Conservation (phyloP, 2,797 vertebrate genomes). For the Discoglossus pictus region DNA sequence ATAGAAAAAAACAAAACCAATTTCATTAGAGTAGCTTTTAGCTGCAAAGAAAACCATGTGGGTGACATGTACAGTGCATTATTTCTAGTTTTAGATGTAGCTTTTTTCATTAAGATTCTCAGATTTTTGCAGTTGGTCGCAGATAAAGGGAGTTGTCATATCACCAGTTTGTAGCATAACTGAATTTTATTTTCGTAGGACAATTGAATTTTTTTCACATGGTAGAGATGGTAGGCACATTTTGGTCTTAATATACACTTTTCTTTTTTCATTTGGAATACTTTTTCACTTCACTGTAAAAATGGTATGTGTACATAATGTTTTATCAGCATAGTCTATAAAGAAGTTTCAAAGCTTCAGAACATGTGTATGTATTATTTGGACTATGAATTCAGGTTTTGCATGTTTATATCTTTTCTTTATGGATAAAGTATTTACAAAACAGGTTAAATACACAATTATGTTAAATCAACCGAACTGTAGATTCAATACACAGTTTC, state of each 20-base stretch:
- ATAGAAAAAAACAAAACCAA: slow-evolving; percentile 71
- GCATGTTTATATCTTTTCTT: slow-evolving; percentile 99
- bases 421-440: slow-evolving; percentile 92
- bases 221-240: slow-evolving; percentile 75
- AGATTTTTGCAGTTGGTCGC: slow-evolving; percentile 92
- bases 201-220: slow-evolving; percentile 63
- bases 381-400: slow-evolving; percentile 93
- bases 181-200: slow-evolving; percentile 80
- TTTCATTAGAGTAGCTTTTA: slow-evolving; percentile 80
- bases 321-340: slow-evolving; percentile 93
- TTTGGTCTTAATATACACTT: slow-evolving; percentile 95
- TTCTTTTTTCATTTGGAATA: slow-evolving; percentile 81
- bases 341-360: slow-evolving; percentile 90
- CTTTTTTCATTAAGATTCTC: slow-evolving; percentile 86
- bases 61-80: slow-evolving; percentile 86
- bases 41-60: slow-evolving; percentile 75
- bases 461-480: slow-evolving; percentile 87
- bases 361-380: slow-evolving; percentile 98
- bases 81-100: slow-evolving; percentile 85
- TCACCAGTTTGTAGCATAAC: slow-evolving; percentile 90
- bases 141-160: slow-evolving; percentile 94
- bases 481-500: slow-evolving; percentile 79
- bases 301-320: slow-evolving; percentile 97
- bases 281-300: slow-evolving; percentile 96
- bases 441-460: slow-evolving; percentile 87